Evolutionary conservation across 1,140 invertebrate genomes (phyloP).

Genomic region (Stegodyphus mimosarum): DNA sequence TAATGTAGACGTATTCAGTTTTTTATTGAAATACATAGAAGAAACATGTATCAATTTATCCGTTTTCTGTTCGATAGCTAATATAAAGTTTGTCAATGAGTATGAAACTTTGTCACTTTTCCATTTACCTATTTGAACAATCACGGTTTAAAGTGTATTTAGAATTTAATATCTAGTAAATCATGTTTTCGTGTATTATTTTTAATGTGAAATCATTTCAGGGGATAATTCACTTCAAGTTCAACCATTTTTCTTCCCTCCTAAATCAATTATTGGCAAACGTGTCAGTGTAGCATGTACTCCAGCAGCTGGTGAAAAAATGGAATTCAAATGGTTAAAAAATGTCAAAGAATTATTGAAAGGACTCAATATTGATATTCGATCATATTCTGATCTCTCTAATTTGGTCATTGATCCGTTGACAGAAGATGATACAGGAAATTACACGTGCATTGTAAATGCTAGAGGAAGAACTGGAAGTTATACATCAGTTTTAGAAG

Average conservation of each 20-base stretch:
- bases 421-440: neutral
- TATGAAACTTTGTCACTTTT: too few species aligned
- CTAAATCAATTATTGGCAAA: neutral
- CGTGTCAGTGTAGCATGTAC: conserved; percentile 41
- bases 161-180: neutral
- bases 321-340: conserved; percentile 43
- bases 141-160: too few species aligned
- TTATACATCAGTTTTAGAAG: conserved; percentile 5
- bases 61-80: too few species aligned
- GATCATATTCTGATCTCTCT: neutral
- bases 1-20: too few species aligned
- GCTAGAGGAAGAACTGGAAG: neutral
- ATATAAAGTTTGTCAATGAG: too few species aligned
- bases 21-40: too few species aligned
- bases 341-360: conserved; percentile 19
- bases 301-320: neutral
- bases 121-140: too few species aligned
- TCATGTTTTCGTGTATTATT: neutral
- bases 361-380: neutral
- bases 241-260: conserved; percentile 28
- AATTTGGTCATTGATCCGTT: conserved; percentile 13
- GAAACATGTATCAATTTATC: too few species aligned
- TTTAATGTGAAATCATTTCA: neutral
- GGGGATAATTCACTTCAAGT: conserved; percentile 14
- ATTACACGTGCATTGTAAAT: conserved; percentile 23